phyloP scores from a whole-genome alignment of 2,888 invertebrate species.

The Petrolisthes manimaculis region DNA sequence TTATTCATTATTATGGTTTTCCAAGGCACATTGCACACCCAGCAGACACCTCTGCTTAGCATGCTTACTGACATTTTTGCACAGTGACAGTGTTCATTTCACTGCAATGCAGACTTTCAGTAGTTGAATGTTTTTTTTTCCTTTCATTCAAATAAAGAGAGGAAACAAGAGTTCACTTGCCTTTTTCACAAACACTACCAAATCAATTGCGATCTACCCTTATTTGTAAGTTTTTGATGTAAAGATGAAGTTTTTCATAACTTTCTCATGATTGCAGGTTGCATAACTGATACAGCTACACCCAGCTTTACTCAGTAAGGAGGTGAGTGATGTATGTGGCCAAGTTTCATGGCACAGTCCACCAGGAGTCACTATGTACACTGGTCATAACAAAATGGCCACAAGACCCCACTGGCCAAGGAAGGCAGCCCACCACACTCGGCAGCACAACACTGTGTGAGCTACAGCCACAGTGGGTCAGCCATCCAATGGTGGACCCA shows the following conservation, averaged over 20 bases:
- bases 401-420: background rate
- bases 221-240: background rate
- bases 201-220: background rate
- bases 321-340: background rate
- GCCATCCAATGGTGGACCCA: slow-evolving; percentile 96
- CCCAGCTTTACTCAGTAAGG: background rate
- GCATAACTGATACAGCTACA: background rate
- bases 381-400: background rate
- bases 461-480: slow-evolving; percentile 72
- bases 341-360: background rate
- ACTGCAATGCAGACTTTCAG: background rate
- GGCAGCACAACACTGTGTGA: background rate
- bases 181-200: background rate
- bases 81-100: slow-evolving; percentile 28
- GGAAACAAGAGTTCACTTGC: background rate
- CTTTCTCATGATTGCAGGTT: background rate
- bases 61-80: slow-evolving; percentile 49
- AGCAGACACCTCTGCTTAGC: slow-evolving; percentile 40
- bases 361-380: too few relatives aligned
- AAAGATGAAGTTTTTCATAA: background rate
- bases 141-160: background rate
- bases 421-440: background rate
- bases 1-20: slow-evolving; percentile 39
- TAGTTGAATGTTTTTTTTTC: background rate
- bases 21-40: slow-evolving; percentile 45